Conservation (phyloP, 2,888 invertebrate genomes). For the Hoplodrina blanda region DNA sequence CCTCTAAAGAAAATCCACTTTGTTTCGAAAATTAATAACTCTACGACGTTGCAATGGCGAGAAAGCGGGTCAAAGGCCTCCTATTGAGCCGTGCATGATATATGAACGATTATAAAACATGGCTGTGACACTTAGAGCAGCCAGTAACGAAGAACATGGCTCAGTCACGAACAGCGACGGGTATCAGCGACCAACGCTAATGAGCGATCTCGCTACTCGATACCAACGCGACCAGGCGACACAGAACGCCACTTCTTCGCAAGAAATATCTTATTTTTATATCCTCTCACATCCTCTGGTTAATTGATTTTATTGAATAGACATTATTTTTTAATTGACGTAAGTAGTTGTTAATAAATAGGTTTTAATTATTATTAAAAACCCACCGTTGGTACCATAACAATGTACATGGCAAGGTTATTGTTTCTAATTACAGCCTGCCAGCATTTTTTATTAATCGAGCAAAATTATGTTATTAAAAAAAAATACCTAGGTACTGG, state of each 20-base stretch:
- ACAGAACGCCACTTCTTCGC: slow-evolving; percentile 34
- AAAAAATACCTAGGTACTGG: neutral
- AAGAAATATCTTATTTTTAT: slow-evolving; percentile 57
- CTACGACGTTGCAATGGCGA: slow-evolving; percentile 33
- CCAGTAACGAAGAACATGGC: slow-evolving; percentile 61
- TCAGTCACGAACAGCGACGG: slow-evolving; percentile 76
- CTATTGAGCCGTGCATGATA: slow-evolving; percentile 62
- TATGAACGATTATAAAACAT: slow-evolving; percentile 62
- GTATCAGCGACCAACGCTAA: slow-evolving; percentile 77
- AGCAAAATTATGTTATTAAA: neutral
- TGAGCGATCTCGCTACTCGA: slow-evolving; percentile 83
- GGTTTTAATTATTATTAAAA: neutral
- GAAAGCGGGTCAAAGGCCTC: slow-evolving; percentile 64
- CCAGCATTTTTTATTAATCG: neutral
- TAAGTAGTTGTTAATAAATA: neutral
- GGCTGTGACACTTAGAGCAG: slow-evolving; percentile 54
- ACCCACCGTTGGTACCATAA: no score
- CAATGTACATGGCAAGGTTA: neutral
- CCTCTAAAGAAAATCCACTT: neutral
- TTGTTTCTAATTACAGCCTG: neutral
- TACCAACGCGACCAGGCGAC: slow-evolving; percentile 62
- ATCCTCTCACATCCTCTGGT: slow-evolving; percentile 21
- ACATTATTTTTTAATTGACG: slow-evolving; percentile 34
- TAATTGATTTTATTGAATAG: slow-evolving; percentile 50
- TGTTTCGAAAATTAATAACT: slow-evolving; percentile 44